A percentile compares a stretch with the other conserved stretches of the same genome.
Evolutionary conservation across 2,797 vertebrate species (phyloP).

Genomic region (Acrossocheilus fasciatus): DNA sequence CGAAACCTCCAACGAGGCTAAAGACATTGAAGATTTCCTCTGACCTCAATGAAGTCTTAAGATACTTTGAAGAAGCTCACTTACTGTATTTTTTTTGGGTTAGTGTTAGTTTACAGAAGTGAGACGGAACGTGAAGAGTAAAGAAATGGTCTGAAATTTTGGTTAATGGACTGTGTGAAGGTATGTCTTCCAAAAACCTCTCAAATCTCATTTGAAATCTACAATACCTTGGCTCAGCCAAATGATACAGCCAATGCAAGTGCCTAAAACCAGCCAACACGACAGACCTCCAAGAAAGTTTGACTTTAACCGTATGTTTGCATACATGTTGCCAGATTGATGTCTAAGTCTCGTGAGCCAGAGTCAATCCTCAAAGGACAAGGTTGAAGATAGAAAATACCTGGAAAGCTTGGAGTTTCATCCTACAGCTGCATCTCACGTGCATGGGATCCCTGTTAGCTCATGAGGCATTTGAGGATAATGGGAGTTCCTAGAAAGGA

Average conservation of each 20-base stretch:
- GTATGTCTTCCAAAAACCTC: background rate
- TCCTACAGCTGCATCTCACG: conserved; percentile 14
- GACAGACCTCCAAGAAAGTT: background rate
- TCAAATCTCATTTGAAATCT: background rate
- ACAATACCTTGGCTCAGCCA: background rate
- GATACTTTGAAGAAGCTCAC: conserved; percentile 57
- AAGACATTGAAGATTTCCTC: conserved; percentile 70
- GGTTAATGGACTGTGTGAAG: background rate
- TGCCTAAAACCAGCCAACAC: background rate
- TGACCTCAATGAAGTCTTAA: conserved; percentile 67
- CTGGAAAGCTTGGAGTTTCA: conserved; percentile 22
- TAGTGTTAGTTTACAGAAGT: background rate
- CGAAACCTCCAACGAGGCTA: conserved; percentile 63
- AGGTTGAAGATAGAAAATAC: background rate
- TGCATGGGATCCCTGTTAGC: background rate
- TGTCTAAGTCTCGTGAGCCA: background rate
- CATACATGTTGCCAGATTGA: background rate
- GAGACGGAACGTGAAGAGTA: background rate
- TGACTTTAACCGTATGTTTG: conserved; percentile 22
- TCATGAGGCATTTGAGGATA: background rate
- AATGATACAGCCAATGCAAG: background rate
- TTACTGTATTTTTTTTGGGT: conserved; percentile 30
- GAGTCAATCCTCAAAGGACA: conserved; percentile 12
- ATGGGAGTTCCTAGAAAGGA: background rate
- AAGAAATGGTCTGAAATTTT: background rate